Percentiles rank a stretch among this genome's conserved stretches.
These are phyloP conservation scores for Galagoides demidoff DNA, from an alignment of 2,797 vertebrate genomes.

Conservation along the genomic window DNA sequence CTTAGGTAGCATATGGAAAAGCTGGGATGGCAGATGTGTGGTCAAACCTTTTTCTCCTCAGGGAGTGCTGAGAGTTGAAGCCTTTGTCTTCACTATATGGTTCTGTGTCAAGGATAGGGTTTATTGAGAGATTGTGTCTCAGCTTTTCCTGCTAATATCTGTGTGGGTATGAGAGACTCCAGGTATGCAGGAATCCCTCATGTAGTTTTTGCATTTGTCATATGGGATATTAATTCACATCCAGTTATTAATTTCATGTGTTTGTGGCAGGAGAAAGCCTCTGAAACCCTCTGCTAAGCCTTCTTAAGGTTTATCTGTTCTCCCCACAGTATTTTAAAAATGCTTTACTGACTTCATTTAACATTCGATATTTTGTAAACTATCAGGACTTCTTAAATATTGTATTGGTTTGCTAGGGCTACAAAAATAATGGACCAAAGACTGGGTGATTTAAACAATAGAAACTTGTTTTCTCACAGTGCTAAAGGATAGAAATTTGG, in stretches of 20 bases:
- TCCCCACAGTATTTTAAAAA: background rate
- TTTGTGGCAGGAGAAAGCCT: background rate
- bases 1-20: background rate
- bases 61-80: background rate
- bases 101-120: too few relatives aligned
- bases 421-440: background rate
- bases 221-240: background rate
- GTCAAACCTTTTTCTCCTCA: background rate
- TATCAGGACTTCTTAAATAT: background rate
- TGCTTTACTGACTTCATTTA: background rate
- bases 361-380: background rate
- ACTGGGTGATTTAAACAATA: background rate
- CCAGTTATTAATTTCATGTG: background rate
- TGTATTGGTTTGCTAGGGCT: background rate
- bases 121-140: background rate
- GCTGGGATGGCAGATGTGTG: fast-evolving
- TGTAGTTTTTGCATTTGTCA: background rate
- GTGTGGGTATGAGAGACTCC: too few relatives aligned
- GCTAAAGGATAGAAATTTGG: background rate
- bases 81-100: too few relatives aligned
- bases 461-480: background rate
- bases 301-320: background rate
- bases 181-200: background rate
- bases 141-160: background rate
- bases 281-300: background rate